Conservation (phyloP, 2,113 vertebrate genomes). For the Datnioides undecimradiatus region DNA sequence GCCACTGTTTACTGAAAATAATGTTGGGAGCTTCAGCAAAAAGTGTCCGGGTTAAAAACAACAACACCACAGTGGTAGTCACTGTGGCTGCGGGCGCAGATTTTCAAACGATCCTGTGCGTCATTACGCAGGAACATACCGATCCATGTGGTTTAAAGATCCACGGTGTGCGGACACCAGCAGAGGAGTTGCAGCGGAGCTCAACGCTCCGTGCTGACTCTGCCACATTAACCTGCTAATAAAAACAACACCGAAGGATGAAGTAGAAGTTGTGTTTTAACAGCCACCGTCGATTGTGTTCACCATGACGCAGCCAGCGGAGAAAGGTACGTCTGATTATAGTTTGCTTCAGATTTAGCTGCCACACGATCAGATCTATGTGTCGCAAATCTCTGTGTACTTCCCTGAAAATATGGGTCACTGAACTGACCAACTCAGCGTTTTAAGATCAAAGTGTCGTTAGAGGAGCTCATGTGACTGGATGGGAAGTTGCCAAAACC, state of each 20-base stretch:
- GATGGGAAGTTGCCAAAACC: not conserved
- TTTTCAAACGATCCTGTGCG: not conserved
- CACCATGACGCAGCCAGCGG: conserved; percentile 73
- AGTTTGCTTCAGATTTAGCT: not conserved
- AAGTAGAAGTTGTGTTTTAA: not conserved
- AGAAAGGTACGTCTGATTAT: conserved; percentile 66
- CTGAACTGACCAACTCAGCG: conserved; percentile 42
- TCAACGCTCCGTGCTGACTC: not conserved
- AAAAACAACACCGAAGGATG: conserved; percentile 56
- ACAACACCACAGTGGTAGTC: not conserved
- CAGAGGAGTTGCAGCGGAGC: not conserved
- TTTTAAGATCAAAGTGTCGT: not conserved
- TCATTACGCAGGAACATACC: accelerated
- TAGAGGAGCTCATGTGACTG: conserved; percentile 12
- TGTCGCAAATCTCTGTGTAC: not conserved
- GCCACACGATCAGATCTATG: not conserved
- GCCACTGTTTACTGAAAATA: too few species aligned
- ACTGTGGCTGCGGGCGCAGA: not conserved
- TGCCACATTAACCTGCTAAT: not conserved
- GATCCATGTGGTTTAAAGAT: conserved; percentile 16
- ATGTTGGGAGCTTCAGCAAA: too few species aligned
- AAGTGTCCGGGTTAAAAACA: not conserved
- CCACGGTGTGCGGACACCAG: not conserved
- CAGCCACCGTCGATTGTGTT: not conserved
- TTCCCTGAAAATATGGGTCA: conserved; percentile 18